Base-by-base conservation (phyloP, 2,888 invertebrate species). In the Tricholauxania praeusta region DNA sequence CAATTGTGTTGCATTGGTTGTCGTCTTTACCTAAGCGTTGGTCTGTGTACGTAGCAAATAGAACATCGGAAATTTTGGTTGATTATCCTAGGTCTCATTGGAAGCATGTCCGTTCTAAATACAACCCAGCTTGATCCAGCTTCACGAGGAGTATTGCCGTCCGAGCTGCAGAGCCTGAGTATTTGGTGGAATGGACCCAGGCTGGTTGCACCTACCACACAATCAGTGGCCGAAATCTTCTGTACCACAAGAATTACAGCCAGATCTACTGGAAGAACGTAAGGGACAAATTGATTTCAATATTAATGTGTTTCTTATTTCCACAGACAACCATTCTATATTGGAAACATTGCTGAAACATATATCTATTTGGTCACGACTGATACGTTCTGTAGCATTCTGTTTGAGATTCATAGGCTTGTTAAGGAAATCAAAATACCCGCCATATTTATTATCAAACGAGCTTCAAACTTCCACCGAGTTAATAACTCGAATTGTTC, bases 101-200 rank as follows among this genome's bases (percentile, higher is more conserved):
- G 64, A 64, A 64, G 19, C 64, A 64, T 28, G 19, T 64, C 3
- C 64, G 64, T 2, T 64, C 64, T 7, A 28, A 14, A 17, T 22
- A 64, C 12, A 51, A 64, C n/a, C 48, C 64, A 6, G 64, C 64
- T n/a, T 15, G 64, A 64, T 64, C 51, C 49, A 12, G 64, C 64
- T 2, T 51, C 49, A 48, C n/a, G 51, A 28, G 64, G 64, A 15
- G 51, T 64, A 1, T 19, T 19, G 14, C 64, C 59, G 1, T 8
- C 14, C n/a, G 19, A 12, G 32, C 22, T 59, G 2, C 28, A 32
- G 12, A 39, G 14, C 14, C 0, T 64, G 0, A 22, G 7, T 17
- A 51, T 51, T 51, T 51, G 51, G 28, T n/a, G n/a, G n/a, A n/a
- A n/a, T 63, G 39, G 60, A 32, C 4, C 57, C 57, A 12, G 12